Percentiles rank a stretch among this genome's conserved stretches.
phyloP scores from a whole-genome alignment of 2,888 invertebrate genomes.

The Drosophila longiperda region DNA sequence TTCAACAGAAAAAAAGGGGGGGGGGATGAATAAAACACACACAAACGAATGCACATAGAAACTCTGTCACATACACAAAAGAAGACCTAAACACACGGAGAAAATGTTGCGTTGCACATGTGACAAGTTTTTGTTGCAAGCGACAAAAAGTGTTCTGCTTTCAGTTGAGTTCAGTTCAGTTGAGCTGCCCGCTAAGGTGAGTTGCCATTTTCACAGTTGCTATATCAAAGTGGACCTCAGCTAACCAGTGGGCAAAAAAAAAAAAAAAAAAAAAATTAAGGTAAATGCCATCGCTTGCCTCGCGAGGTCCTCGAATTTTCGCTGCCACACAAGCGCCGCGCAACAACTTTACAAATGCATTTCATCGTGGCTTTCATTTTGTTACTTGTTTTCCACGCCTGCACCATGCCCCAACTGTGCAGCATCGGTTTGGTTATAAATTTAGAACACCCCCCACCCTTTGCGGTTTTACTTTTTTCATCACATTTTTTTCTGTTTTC shows the following conservation, averaged over 20 bases:
- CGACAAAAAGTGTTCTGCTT: conserved; percentile 56
- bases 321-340: conserved; percentile 59
- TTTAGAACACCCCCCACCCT: conserved; percentile 52
- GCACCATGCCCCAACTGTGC: conserved; percentile 33
- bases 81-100: conserved; percentile 49
- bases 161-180: conserved; percentile 62
- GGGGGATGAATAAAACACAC: not conserved
- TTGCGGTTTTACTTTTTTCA: conserved; percentile 66
- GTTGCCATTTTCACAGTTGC: conserved; percentile 75
- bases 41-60: conserved; percentile 1
- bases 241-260: conserved; percentile 31
- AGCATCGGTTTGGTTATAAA: conserved; percentile 68
- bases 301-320: conserved; percentile 72
- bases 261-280: conserved; percentile 5
- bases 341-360: conserved; percentile 72
- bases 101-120: conserved; percentile 78
- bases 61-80: conserved; percentile 6
- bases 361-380: conserved; percentile 74
- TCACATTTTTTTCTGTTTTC: conserved; percentile 21
- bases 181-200: conserved; percentile 72
- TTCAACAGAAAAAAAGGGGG: conserved; percentile 38
- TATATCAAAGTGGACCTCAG: conserved; percentile 67
- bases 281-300: conserved; percentile 38
- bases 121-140: conserved; percentile 72
- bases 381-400: conserved; percentile 69